Evolutionary conservation across 2,113 vertebrate genomes (phyloP), one percentile per base, ranked within the genome.

Genomic region (Oryctolagus cuniculus): DNA sequence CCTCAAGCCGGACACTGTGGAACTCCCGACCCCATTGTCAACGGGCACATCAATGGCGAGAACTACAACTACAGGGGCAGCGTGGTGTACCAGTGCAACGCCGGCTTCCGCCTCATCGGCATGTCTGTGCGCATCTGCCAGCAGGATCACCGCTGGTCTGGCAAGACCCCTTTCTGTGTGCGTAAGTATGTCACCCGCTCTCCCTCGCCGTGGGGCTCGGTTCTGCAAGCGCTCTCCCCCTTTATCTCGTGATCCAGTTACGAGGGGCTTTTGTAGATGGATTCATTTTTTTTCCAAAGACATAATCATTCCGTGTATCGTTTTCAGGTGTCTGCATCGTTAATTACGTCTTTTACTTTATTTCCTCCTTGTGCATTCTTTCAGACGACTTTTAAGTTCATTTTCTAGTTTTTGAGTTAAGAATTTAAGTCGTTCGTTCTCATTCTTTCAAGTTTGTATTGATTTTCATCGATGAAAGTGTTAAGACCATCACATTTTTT

Each of bases 91-190:
- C 99, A 99, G 97, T 99, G 99, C 96, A 98, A 98, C 91, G 99
- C 99, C 3, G 99, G 99, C 61, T 99, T 99, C 97, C 99, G 99
- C 61, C 99, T 99, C 3, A 99, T 99, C 12, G 99, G 99, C 6
- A 99, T 99, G 98, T 99, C 99, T 0, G 99, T 99, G 96, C 98
- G 99, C 53, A 99, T 99, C 98, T 99, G 99, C 98, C 99, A 99
- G 97, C 99, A 99, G 98, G 99, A 99, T 73, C 99, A 99, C 94
- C 99, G 97, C 96, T 99, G 99, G 99, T 99, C 99, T 1, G 99
- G 99, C 78, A 99, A 97, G 81, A 99, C 99, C 2, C 99, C 99
- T 84, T 99, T 99, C 98, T 99, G 99, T 98, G 99, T 99, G 98
- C 98, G 99, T 99, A 99, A 99, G 99, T 99, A 97, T 80, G 93